Percentiles rank a stretch among this genome's conserved stretches.
Conservation (phyloP, 2,888 invertebrate genomes). For the Plebejus argus region DNA sequence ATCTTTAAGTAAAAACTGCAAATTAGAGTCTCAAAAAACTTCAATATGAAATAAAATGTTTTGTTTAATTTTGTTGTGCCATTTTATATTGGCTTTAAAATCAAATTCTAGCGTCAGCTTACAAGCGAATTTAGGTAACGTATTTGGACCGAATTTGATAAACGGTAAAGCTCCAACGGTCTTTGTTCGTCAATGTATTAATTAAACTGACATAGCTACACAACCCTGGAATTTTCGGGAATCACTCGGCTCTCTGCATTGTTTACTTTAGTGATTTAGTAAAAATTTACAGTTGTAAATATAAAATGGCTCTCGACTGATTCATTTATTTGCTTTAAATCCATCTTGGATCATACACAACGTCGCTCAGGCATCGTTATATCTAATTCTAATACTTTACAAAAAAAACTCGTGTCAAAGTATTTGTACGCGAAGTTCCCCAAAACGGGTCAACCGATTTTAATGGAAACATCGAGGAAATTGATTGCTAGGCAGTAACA, state of each 20-base stretch:
- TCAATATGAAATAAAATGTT: not conserved
- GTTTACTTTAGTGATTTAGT: not conserved
- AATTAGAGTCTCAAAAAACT: no score
- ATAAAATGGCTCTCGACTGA: not conserved
- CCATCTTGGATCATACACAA: no score
- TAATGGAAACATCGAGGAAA: no score
- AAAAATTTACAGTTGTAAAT: not conserved
- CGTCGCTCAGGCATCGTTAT: no score
- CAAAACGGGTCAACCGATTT: no score
- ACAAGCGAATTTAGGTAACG: not conserved
- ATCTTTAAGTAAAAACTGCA: no score
- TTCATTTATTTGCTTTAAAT: not conserved
- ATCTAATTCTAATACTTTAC: no score
- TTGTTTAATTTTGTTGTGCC: not conserved
- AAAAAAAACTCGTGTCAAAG: no score
- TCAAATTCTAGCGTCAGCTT: not conserved
- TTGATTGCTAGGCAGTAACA: no score
- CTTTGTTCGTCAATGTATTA: constrained; percentile 10
- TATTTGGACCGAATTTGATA: constrained; percentile 1
- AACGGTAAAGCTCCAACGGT: not conserved
- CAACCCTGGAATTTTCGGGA: not conserved
- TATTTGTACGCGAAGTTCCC: no score
- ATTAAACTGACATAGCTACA: constrained; percentile 4
- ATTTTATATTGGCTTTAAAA: not conserved
- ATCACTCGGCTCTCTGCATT: not conserved